Evolutionary conservation across 2,888 invertebrate species (phyloP), one percentile per base, ranked within the genome.

Genomic region (Priocnemis perturbator): DNA sequence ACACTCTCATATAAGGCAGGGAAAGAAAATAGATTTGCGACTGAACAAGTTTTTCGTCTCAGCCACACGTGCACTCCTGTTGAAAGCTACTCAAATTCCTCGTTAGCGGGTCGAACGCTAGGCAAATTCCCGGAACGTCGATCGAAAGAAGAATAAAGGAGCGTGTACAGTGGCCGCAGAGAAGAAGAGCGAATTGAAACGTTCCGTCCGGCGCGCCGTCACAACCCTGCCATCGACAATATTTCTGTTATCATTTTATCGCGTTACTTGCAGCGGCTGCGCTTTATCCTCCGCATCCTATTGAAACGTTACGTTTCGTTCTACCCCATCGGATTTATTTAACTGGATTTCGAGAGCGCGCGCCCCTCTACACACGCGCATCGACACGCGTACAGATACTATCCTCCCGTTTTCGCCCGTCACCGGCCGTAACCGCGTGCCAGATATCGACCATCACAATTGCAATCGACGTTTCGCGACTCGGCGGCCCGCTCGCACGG

Each of bases 191-290:
- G 7, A 3, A 37, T 37, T 37, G 37, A 37, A 37, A 37, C 37
- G 7, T 11, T 37, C 7, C 37, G 37, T 1, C 37, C 37, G 37
- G 11, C 37, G 4, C 37, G 37, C 37, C 37, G 7, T 9, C 37
- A 3, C 37, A 9, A 1, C 4, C 11, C 7, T 37, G 11, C 1
- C 37, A 17, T 45, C 47, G 52, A 20, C 66, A 37, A 69, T 69
- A 66, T 66, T 58, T 45, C 58, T 63, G 63, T 70, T 67, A 67
- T 70, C 52, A 56, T 48, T 52, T 45, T 69, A 68, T 69, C 64
- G 61, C 48, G 53, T 71, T 71, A 68, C 37, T 71, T 48, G 61
- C 64, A 60, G 58, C 44, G 71, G 30, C 37, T 68, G 71, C 68
- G 64, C 59, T 71, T 71, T 64, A 68, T 64, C 50, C 68, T 50